A percentile compares a stretch with the other conserved stretches of the same genome.
Evolutionary conservation across 2,113 vertebrate genomes (phyloP).

Genomic region (Percina caprodes): DNA sequence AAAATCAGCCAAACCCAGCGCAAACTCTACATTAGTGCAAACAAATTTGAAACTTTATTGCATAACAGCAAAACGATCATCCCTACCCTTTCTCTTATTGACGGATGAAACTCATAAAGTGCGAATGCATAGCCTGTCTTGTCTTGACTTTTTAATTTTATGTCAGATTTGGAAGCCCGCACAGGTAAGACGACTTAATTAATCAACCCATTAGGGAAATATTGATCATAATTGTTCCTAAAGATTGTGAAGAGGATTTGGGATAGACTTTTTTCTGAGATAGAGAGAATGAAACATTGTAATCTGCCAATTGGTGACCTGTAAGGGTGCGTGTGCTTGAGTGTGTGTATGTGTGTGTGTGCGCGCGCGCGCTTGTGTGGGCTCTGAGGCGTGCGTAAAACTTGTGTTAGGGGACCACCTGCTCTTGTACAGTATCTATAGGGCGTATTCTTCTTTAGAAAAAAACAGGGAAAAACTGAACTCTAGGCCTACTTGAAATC

Average conservation of each 20-base stretch:
- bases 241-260: constrained; percentile 39
- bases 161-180: constrained; percentile 60
- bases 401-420: constrained; percentile 63
- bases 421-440: constrained; percentile 61
- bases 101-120: constrained; percentile 86
- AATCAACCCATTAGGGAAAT: constrained; percentile 19
- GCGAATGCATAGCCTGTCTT: constrained; percentile 83
- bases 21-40: constrained; percentile 78
- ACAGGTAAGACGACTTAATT: constrained; percentile 24
- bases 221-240: constrained; percentile 31
- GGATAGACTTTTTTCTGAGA: constrained; percentile 27
- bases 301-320: constrained; percentile 50
- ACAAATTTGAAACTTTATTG: constrained; percentile 79
- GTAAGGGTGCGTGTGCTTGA: constrained; percentile 24
- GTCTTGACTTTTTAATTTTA: constrained; percentile 37
- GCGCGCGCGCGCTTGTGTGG: constrained; percentile 32
- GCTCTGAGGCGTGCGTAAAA: constrained; percentile 60
- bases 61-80: constrained; percentile 82
- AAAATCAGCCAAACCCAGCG: constrained; percentile 60
- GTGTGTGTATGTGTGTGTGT: constrained; percentile 17
- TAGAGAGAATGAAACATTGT: constrained; percentile 40
- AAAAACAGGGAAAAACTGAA: constrained; percentile 4
- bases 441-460: constrained; percentile 65
- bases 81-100: constrained; percentile 66
- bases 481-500: constrained; percentile 74